Base-by-base conservation (phyloP, 37 sponge, comb jelly and placozoan species). In the Eunapius fragilis region DNA sequence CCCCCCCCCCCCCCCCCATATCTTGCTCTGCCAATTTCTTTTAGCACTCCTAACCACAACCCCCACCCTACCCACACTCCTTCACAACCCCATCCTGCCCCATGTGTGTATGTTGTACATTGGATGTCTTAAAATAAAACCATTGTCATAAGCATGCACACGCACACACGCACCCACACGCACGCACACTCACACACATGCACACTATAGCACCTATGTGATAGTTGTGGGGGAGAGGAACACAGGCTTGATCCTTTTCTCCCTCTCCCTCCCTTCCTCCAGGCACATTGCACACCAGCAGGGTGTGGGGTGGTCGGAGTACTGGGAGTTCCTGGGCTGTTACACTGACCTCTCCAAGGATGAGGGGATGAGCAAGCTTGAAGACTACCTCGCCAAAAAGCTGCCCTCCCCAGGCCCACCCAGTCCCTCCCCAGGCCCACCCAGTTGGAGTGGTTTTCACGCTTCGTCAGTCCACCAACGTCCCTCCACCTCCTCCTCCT, bases 281-380 rank as follows among this genome's bases (percentile, higher is more conserved):
- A 95, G 97, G 49, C 85, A 88, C 68, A 50, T 97, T 22, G 97
- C 97, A 11, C 70, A 84, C 31, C 30, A 77, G 37, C n/a, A 71
- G 24, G 79, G 71, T 9, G 90, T 95, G 28, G 78, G 77, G 3
- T 98, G 98, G 98, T 68, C 73, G 37, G 98, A 98, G 82, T 93
- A 93, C 38, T 98, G 98, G 98, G 91, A 87, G 45, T 95, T 98
- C 79, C 86, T 98, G 67, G 94, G 75, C 72, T 68, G 69, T 24
- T 86, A 71, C 31, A 85, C 88, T 37, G 90, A 95, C 72, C 82
- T 98, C 25, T 71, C 90, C 10, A 83, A 83, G 31, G 37, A 71
- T 25, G 94, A 93, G 22, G 98, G 98, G 1, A 73, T 90, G 68
- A 25, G 79, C 36, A 35, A 36, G 71, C 84, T 98, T 31, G 98